Percentiles rank a stretch among this genome's conserved stretches.
Evolutionary conservation across 2,888 invertebrate genomes (phyloP).

Genomic region (Drosophila emarginata): DNA sequence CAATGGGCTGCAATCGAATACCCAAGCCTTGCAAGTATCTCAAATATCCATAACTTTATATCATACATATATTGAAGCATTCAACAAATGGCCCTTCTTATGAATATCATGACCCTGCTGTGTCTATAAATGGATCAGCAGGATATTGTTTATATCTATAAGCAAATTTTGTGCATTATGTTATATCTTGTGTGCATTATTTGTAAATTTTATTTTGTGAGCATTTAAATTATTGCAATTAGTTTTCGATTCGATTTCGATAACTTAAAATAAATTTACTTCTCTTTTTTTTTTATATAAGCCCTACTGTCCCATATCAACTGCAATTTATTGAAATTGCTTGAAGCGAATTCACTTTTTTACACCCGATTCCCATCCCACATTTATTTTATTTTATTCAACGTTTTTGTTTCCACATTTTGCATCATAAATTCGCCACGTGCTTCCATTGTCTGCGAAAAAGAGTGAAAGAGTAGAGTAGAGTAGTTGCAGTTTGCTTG

Average conservation of each 20-base stretch:
- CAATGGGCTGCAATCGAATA: conserved; percentile 47
- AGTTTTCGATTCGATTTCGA: neutral
- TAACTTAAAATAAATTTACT: neutral
- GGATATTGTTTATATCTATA: neutral
- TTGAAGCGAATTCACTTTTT: conserved; percentile 34
- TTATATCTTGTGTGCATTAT: no score
- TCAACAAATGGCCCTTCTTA: neutral
- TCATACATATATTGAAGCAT: conserved; percentile 13
- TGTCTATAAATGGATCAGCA: neutral
- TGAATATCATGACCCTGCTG: neutral
- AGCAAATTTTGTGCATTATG: no score
- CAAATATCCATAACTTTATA: conserved; percentile 28
- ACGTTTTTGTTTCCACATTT: conserved; percentile 28
- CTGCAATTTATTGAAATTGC: conserved; percentile 56
- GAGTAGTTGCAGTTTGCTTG: conserved; percentile 3
- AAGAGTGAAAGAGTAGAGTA: neutral
- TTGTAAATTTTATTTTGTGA: no score
- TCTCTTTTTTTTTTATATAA: neutral
- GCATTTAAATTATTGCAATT: neutral
- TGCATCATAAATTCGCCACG: conserved; percentile 50
- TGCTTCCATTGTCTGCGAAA: conserved; percentile 42
- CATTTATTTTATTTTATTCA: neutral
- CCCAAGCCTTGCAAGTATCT: conserved; percentile 19
- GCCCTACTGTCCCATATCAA: conserved; percentile 9
- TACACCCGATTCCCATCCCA: neutral